Evolutionary conservation across 2,797 vertebrate genomes (phyloP).

Genomic region (Pseudopleuronectes americanus): DNA sequence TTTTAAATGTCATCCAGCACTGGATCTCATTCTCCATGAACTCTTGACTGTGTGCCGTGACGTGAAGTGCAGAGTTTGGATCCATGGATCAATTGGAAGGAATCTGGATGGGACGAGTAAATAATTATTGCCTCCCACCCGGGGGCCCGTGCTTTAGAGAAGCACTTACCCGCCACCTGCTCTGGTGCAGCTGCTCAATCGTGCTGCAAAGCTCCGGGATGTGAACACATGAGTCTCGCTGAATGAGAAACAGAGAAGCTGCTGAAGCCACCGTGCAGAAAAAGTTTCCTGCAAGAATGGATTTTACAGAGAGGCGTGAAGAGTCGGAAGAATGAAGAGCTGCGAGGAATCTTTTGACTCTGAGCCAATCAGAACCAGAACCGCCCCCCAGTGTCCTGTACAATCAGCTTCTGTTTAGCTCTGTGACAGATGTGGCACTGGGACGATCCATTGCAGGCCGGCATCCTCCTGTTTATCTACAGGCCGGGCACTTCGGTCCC

Average conservation of each 20-base stretch:
- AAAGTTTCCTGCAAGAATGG: conserved; percentile 15
- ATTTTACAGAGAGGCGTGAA: conserved; percentile 12
- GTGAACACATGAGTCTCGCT: conserved; percentile 36
- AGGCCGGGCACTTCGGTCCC: conserved; percentile 38
- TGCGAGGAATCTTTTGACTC: conserved; percentile 35
- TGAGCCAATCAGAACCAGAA: conserved; percentile 19
- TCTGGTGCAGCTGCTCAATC: conserved; percentile 65
- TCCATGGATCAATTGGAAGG: neutral
- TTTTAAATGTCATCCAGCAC: neutral
- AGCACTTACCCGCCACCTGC: conserved; percentile 59
- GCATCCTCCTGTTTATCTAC: conserved; percentile 47
- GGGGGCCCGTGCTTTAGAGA: conserved; percentile 32
- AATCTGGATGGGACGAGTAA: conserved; percentile 6
- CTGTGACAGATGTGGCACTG: conserved; percentile 58
- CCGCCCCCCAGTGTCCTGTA: conserved; percentile 13
- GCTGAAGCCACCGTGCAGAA: conserved; percentile 12
- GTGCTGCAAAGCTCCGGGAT: conserved; percentile 42
- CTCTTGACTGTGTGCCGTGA: neutral
- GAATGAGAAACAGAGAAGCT: conserved; percentile 23
- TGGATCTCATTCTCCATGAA: neutral
- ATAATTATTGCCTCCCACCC: conserved; percentile 9
- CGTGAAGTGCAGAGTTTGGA: conserved; percentile 5
- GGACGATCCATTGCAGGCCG: conserved; percentile 52
- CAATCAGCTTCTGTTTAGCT: conserved; percentile 47
- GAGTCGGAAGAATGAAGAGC: conserved; percentile 22